Base-by-base conservation (phyloP, 2,888 invertebrate species). In the Ennomos erosarius region DNA sequence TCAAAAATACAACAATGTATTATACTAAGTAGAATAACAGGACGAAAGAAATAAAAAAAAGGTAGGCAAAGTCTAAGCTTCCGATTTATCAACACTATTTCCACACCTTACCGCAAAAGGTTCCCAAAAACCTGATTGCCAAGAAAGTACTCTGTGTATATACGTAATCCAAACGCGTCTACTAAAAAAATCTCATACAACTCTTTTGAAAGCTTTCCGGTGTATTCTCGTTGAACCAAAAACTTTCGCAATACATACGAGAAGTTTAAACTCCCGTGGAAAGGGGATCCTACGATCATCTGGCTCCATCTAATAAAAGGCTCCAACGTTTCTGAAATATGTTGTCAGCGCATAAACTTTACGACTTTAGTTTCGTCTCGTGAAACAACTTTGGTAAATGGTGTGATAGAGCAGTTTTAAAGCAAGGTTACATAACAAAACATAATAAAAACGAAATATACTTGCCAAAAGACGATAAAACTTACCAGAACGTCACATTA, bases 341-440 rank as follows among this genome's bases (percentile, higher is more conserved):
- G 89, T 90, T 85, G 90, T 90, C 90, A 88, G 88, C 87, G 88
- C 84, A 88, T 88, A 87, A 90, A 89, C 75, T 90, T 91, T 90
- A 91, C 82, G 88, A 85, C 76, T 87, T 85, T 85, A 87, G 88
- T 87, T 88, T 81, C 75, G 78, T 81, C 79, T 83, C 75, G 79
- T 79, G 83, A 71, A 81, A 81, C 71, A 85, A 85, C 71, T 83
- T 85, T 79, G 62, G 62, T 65, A 50, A 54, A 49, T 38, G 39
- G 35, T 53, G 63, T 76, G 77, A 85, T 80, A 76, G 76, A 81
- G 76, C 55, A 55, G 66, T 74, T 74, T 74, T 76, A 67, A 71
- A 79, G 75, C 63, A 73, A 72, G 60, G 55, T 60, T 50, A 55
- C 42, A 55, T 34, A 58, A 59, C 57, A 49, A 49, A 52, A 55